Conservation (phyloP, 2,888 invertebrate species). For the Heteropelma amictum region DNA sequence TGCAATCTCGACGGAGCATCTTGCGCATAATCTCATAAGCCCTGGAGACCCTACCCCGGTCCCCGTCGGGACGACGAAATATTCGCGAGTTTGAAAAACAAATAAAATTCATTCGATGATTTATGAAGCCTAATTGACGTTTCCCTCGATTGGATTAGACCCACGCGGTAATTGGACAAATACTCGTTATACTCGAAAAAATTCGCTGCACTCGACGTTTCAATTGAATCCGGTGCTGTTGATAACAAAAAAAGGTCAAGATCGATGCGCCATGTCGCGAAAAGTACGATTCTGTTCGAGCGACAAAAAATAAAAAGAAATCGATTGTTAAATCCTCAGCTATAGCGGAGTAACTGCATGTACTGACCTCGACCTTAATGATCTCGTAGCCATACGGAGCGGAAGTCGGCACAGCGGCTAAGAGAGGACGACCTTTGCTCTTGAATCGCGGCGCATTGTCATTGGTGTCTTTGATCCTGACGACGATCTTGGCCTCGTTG, state of each 20-base stretch:
- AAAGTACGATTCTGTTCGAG: too few relatives aligned
- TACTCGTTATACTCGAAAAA: too few relatives aligned
- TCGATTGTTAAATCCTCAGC: background rate
- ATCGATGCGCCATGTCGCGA: too few relatives aligned
- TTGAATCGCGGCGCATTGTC: constrained; percentile 90
- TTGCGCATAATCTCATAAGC: constrained; percentile 43
- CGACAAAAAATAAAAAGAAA: background rate
- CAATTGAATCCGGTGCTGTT: too few relatives aligned
- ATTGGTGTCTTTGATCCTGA: constrained; percentile 88
- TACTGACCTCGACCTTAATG: constrained; percentile 84
- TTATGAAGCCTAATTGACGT: too few relatives aligned
- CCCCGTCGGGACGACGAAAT: constrained; percentile 2
- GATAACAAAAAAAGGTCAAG: too few relatives aligned
- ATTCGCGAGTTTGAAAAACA: constrained; percentile 17
- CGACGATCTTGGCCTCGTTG: constrained; percentile 89
- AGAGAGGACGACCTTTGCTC: constrained; percentile 86
- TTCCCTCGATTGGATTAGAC: too few relatives aligned
- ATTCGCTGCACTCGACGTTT: too few relatives aligned
- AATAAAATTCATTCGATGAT: background rate
- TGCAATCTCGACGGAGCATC: background rate
- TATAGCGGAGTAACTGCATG: background rate
- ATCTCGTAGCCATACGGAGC: constrained; percentile 91
- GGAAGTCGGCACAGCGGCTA: constrained; percentile 89
- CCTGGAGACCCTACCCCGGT: constrained; percentile 8
- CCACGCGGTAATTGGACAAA: too few relatives aligned